Evolutionary conservation across 1,140 invertebrate genomes (phyloP), one percentile per base, ranked within the genome.

Genomic region (Mercenaria mercenaria): DNA sequence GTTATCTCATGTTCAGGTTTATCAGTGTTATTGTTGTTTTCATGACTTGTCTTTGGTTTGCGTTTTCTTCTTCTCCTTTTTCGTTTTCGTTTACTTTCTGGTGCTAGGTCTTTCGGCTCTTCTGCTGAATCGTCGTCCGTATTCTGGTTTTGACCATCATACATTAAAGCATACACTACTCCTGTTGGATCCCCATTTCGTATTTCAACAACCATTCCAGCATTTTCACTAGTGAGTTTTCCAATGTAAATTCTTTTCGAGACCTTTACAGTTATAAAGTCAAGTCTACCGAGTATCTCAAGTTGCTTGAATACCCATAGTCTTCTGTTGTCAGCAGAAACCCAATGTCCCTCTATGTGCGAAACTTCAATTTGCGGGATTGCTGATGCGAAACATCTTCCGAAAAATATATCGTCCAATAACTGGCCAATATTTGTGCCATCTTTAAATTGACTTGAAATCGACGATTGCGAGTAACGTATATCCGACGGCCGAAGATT

Each of bases 301-400:
- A 79, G 76, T 56, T 79, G 76, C 47, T 79, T 79, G 47, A 79
- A 79, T 20, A 79, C 47, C 76, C 76, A 79, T 4, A 79, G n/a
- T 56, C 76, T 32, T 37, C 76, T 52, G 37, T 79, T 79, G 50
- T 79, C 76, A 20, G 76, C 76, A 23, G 47, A 56, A 3, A 79
- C 76, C 76, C 76, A 79, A 3, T 56, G 3, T 4, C 26, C 23
- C 13, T 79, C 34, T 1, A 79, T 56, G 11, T 6, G 10, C 18
- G 47, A 37, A 50, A 79, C 50, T 37, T 79, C 47, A 79, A 79
- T 79, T 23, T 52, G 15, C 13, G 76, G 76, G 6, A 79, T 32
- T 11, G 43, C 76, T 11, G 76, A 79, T 59, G 76, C 43, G 29
- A 79, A 52, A 56, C 43, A 52, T 8, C 47, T 47, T 56, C 76